phyloP scores from a whole-genome alignment of 2,797 vertebrate species.

The Dicrostonyx torquatus region DNA sequence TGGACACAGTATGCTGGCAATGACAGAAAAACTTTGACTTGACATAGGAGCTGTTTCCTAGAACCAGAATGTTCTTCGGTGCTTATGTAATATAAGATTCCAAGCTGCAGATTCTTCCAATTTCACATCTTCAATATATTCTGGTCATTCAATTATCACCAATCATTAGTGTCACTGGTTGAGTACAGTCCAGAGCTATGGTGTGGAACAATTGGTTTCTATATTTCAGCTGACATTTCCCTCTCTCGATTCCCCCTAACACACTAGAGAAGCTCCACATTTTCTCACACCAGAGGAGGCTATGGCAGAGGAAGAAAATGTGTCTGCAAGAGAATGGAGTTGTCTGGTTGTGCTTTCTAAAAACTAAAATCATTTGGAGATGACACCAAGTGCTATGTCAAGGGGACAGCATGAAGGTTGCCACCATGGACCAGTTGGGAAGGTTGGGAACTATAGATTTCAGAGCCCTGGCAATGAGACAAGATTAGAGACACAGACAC shows the following conservation, averaged over 20 bases:
- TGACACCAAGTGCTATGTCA: background rate
- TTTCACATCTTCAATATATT: background rate
- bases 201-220: background rate
- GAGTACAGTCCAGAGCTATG: background rate
- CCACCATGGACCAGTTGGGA: too few relatives aligned
- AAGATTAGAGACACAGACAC: accelerated
- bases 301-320: background rate
- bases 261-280: background rate
- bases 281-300: background rate
- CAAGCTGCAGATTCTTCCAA: background rate
- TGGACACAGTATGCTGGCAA: background rate
- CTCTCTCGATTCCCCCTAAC: background rate
- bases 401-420: background rate
- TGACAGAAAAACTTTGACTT: background rate
- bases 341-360: background rate
- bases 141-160: background rate
- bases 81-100: background rate
- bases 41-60: background rate
- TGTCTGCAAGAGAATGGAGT: background rate
- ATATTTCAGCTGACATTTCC: background rate
- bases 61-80: background rate
- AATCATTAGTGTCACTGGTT: background rate
- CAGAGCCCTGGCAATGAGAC: background rate
- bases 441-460: background rate
- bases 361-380: background rate